Percentiles rank a stretch among this genome's conserved stretches.
Conservation (phyloP, 2,888 invertebrate genomes). For the Drosophila longiperda region DNA sequence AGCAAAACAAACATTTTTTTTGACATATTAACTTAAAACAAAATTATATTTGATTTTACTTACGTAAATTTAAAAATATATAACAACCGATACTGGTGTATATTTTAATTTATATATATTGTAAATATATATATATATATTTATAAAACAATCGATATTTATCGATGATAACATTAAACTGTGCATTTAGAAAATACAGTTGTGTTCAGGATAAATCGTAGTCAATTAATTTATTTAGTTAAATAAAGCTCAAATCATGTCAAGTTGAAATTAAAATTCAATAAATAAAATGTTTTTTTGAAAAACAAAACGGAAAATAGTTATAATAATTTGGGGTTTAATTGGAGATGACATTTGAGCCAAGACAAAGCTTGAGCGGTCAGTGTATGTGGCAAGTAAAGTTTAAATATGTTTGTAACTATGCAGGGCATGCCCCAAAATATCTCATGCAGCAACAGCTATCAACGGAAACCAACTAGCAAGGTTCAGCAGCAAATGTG, state of each 20-base stretch:
- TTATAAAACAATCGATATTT: neutral
- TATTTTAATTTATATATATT: neutral
- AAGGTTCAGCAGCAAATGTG: conserved; percentile 17
- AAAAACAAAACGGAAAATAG: neutral
- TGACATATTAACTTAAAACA: neutral
- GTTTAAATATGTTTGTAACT: neutral
- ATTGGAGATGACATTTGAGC: neutral
- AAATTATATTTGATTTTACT: neutral
- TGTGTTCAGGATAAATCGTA: neutral
- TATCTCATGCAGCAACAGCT: neutral
- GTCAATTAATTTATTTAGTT: neutral
- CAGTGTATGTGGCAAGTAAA: neutral
- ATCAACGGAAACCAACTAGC: conserved; percentile 8
- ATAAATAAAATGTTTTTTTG: neutral
- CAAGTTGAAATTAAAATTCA: neutral
- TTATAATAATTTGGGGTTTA: neutral
- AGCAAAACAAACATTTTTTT: neutral
- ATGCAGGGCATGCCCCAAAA: neutral
- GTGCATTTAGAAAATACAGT: neutral
- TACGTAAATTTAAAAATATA: neutral
- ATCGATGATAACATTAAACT: neutral
- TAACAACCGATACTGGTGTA: neutral
- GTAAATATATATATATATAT: neutral
- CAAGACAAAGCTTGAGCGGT: neutral
- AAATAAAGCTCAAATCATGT: neutral